Base-by-base conservation (phyloP, 2,797 vertebrate species). In the Trachops cirrhosus region DNA sequence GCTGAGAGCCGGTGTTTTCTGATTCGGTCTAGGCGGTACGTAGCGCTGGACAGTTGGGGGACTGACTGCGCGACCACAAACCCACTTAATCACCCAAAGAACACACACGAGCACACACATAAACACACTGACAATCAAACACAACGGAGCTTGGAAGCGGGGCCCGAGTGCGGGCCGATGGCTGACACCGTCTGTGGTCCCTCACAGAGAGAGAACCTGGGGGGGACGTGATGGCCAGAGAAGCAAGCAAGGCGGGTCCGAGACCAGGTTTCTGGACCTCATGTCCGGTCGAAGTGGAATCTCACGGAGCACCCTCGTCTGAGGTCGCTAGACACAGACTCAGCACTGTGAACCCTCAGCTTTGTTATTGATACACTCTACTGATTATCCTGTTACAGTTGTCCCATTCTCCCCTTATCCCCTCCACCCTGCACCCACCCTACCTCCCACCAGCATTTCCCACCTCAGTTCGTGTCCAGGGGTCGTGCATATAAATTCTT, bases 21-120 rank as follows among this genome's bases (percentile, higher is more conserved):
- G 3, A 92, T 32, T 68, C 41, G 64, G 41, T 5, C 52, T 29
- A 2, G 0, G 44, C 46, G 67, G 67, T 3, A 64, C 71, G 4
- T 44, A 67, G 2, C 26, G 75, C 2, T 21, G 68, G 44, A 68
- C 3, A 84, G 22, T 4, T 24, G 32, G 24, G 41, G 37, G 12
- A 57, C 6, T 37, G 71, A n/a, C 2, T 48, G 3, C 18, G 24
- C 1, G 78, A 37, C 75, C 19, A 67, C 34, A 73, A 54, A 22
- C 5, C 92, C 6, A 78, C 1, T 77, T 82, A 54, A 70, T n/a
- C 39, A 68, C 32, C 39, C 71, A 18, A 57, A 59, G 59, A 77
- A 75, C 11, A 29, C 9, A 62, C 7, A 4, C 57, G n/a, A 22
- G 39, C 19, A 82, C 24, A 71, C 34, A 44, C 15, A 48, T 14